These are phyloP conservation scores for Ceyx erithaca DNA, from an alignment of 2,797 vertebrate species.

Conservation along the genomic window DNA sequence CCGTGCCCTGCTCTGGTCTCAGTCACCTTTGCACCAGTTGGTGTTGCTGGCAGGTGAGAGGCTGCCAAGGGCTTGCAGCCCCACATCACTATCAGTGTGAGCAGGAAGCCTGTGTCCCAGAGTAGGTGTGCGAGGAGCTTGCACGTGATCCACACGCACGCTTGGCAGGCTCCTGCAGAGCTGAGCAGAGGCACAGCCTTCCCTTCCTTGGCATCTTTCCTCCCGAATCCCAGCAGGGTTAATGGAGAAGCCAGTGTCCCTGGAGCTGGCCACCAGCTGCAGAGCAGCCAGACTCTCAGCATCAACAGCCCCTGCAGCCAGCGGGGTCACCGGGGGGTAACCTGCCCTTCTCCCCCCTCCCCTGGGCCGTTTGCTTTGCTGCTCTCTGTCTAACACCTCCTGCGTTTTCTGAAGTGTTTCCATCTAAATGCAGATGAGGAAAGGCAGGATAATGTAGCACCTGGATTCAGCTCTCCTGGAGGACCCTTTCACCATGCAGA, in stretches of 20 bases:
- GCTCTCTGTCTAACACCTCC: background rate
- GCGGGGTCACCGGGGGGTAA: background rate
- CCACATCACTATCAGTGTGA: rapidly evolving
- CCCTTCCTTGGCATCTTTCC: background rate
- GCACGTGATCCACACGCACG: rapidly evolving
- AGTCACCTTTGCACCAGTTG: background rate
- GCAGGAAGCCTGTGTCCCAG: rapidly evolving
- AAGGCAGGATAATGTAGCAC: background rate
- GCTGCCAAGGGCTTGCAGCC: background rate
- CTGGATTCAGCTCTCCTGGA: background rate
- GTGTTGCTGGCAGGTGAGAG: background rate
- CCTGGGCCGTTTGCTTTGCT: too few relatives aligned
- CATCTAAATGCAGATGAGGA: background rate
- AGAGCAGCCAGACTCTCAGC: background rate
- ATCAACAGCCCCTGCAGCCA: background rate
- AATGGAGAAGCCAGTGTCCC: background rate
- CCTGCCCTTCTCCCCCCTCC: background rate
- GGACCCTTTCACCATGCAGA: background rate
- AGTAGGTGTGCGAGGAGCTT: rapidly evolving
- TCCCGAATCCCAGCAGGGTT: background rate
- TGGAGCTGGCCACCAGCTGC: background rate
- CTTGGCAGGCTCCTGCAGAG: background rate
- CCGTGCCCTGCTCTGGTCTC: background rate
- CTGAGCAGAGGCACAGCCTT: background rate
- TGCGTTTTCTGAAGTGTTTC: background rate